These are phyloP conservation scores for Gnathonemus echidnorhynchus DNA, from an alignment of 2,113 vertebrate species.

Conservation along the genomic window DNA sequence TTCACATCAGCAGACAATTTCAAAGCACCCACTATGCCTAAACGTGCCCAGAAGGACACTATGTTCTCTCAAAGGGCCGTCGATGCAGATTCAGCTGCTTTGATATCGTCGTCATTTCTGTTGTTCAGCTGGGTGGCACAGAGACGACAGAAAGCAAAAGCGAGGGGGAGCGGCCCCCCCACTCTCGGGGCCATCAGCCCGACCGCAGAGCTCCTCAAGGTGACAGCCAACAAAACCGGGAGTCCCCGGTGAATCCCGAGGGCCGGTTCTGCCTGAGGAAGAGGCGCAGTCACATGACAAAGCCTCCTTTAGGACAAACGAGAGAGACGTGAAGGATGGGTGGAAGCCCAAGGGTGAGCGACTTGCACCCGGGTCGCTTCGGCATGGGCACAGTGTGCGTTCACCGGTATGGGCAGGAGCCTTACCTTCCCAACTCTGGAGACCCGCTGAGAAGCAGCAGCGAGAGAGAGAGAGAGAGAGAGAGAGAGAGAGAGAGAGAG, in stretches of 20 bases:
- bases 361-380: not conserved
- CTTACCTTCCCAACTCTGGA: not conserved
- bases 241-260: not conserved
- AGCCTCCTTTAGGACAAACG: not conserved
- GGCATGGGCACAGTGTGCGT: not conserved
- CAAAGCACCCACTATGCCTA: not conserved
- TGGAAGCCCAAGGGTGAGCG: not conserved
- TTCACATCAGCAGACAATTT: not conserved
- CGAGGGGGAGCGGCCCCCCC: not conserved
- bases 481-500: not conserved
- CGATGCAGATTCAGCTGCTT: not conserved
- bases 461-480: no score
- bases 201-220: not conserved
- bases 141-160: not conserved
- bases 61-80: not conserved
- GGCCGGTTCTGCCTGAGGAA: not conserved
- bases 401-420: not conserved
- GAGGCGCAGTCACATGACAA: not conserved
- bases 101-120: not conserved
- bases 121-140: not conserved
- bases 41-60: not conserved
- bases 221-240: not conserved
- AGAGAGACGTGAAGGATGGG: not conserved
- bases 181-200: not conserved
- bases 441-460: not conserved